phyloP scores from a whole-genome alignment of 2,797 vertebrate species.

The Micrastur ruficollis region DNA sequence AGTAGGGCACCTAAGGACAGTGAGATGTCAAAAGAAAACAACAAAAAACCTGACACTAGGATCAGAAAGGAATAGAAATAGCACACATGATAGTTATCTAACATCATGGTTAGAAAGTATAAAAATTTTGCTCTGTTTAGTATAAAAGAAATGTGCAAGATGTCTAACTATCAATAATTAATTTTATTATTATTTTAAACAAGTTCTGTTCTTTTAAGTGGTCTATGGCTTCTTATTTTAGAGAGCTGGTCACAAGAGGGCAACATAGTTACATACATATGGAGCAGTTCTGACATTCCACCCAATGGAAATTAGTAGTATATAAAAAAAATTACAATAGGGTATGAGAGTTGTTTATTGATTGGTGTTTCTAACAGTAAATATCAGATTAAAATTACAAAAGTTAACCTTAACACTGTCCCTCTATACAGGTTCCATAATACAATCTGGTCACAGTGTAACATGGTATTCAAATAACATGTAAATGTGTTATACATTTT shows the following conservation, averaged over 20 bases:
- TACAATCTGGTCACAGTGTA: background rate
- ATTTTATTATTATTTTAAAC: background rate
- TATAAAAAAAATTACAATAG: background rate
- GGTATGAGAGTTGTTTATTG: background rate
- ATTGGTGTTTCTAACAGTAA: background rate
- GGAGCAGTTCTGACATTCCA: background rate
- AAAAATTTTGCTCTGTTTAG: background rate
- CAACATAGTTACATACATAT: conserved; percentile 39
- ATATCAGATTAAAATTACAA: background rate
- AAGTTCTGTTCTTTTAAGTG: background rate
- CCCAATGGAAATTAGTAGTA: background rate
- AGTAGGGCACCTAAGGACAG: background rate
- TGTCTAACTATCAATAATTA: background rate
- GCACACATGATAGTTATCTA: background rate
- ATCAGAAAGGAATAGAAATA: background rate
- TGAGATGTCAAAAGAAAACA: background rate
- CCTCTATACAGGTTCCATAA: background rate
- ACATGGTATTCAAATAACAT: background rate
- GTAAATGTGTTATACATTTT: background rate
- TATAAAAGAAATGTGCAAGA: background rate
- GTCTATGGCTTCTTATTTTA: background rate
- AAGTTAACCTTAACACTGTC: background rate
- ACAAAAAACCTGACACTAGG: background rate
- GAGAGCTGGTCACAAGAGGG: conserved; percentile 55
- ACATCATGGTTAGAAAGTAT: background rate